Evolutionary conservation across 1,140 invertebrate species (phyloP), one percentile per base, ranked within the genome.

Genomic region (Goniozus legneri): DNA sequence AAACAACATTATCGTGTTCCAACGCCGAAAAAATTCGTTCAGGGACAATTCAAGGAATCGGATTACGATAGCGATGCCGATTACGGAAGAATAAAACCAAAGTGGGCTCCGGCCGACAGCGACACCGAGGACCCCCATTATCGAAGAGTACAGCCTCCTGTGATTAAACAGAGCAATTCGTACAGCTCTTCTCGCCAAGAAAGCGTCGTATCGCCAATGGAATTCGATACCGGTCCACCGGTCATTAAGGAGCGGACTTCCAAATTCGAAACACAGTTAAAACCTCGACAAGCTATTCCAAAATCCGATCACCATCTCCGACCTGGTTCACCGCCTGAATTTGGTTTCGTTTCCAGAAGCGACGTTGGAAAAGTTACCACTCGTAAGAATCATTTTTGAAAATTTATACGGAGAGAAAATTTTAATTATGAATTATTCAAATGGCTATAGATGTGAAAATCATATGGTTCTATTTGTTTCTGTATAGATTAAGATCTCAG

Each of bases 1-100:
- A 61, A 38, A 42, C 62, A 55, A 47, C 51, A 47, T 74, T 53
- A 60, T 62, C 55, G 61, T 63, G 69, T 76, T 15, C 79, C 82
- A 1, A 81, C 67, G 3, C 84, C 84, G 1, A 85, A 74, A 1
- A 87, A 85, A 62, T 87, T 87, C 58, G 62, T 85, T 15, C 80
- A 80, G 8, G 84, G 83, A 6, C 82, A 86, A 44, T 84, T 82
- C 44, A 68, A 79, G 1, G 84, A 87, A 52, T 85, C 83, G 31
- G 85, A 87, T 50, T 87, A 87, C 52, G 84, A 87, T 51, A 86
- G 83, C 65, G 84, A 87, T 50, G 69, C 80, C 1, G 84, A 86
- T 35, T 67, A 66, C n/a, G 73, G 71, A 0, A 73, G 69, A 52
- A 84, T 85, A 42, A 78, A 75, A 36, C 74, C 82, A 0, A 79